These are phyloP conservation scores for Anolis apletophallus DNA, from an alignment of 2,797 vertebrate species.

Conservation along the genomic window DNA sequence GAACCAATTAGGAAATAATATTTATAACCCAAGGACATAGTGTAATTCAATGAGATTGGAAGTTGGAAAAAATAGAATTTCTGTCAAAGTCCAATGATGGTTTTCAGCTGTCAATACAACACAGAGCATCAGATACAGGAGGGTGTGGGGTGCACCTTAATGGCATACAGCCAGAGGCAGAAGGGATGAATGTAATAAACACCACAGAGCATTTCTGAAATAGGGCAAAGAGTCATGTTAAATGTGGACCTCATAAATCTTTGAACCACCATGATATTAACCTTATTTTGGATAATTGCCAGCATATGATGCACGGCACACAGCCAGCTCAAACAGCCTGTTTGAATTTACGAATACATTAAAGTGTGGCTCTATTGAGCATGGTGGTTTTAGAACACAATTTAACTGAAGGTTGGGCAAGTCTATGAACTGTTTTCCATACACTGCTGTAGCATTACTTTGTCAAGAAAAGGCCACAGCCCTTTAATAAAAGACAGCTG, in stretches of 20 bases:
- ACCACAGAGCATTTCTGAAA: background rate
- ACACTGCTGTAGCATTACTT: background rate
- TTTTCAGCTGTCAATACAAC: background rate
- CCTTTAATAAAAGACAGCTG: background rate
- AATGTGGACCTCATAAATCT: background rate
- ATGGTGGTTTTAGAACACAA: background rate
- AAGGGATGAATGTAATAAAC: background rate
- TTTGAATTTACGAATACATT: background rate
- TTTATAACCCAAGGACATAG: too few relatives aligned
- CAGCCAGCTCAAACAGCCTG: background rate
- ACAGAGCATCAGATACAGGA: background rate
- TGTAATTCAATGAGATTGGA: background rate
- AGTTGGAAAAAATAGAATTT: background rate
- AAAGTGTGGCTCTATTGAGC: background rate
- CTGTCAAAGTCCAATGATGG: background rate
- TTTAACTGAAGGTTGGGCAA: background rate
- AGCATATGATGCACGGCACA: background rate
- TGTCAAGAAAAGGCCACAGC: constrained; percentile 22
- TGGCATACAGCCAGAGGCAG: background rate
- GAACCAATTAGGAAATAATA: too few relatives aligned
- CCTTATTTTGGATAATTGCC: background rate
- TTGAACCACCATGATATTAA: background rate
- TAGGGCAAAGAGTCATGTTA: background rate
- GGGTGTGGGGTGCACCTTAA: background rate
- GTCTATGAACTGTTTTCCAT: constrained; percentile 9